These are phyloP conservation scores for Dryoscopus gambensis DNA, from an alignment of 2,113 vertebrate species.

Conservation along the genomic window DNA sequence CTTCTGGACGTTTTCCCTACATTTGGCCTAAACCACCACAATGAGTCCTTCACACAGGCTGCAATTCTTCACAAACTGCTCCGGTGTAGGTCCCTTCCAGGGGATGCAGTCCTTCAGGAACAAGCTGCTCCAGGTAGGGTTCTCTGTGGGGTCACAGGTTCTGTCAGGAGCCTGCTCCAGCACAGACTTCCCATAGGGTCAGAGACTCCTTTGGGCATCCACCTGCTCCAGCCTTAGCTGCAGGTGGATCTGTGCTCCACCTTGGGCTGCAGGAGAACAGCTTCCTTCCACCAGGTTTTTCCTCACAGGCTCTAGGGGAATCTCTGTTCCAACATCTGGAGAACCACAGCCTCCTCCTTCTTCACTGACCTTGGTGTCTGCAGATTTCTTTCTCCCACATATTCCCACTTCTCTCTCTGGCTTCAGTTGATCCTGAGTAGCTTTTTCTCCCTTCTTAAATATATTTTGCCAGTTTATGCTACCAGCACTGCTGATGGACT, in stretches of 20 bases:
- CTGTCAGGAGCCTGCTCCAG: background rate
- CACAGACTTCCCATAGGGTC: accelerated
- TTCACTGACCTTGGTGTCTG: background rate
- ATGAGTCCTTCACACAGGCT: background rate
- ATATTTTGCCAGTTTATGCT: background rate
- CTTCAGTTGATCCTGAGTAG: background rate
- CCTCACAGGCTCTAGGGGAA: background rate
- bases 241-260: background rate
- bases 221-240: background rate
- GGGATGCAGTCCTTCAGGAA: background rate
- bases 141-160: background rate
- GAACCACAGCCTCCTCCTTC: background rate
- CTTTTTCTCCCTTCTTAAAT: background rate
- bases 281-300: background rate
- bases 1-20: too few relatives aligned
- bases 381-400: background rate
- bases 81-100: accelerated
- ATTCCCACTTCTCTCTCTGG: background rate
- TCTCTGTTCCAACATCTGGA: background rate
- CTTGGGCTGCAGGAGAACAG: background rate
- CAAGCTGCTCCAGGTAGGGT: background rate
- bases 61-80: background rate
- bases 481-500: background rate
- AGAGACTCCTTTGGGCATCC: background rate
- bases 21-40: too few relatives aligned